These are phyloP conservation scores for Sminthurinus aureus DNA, from an alignment of 2,888 invertebrate species.

Conservation along the genomic window DNA sequence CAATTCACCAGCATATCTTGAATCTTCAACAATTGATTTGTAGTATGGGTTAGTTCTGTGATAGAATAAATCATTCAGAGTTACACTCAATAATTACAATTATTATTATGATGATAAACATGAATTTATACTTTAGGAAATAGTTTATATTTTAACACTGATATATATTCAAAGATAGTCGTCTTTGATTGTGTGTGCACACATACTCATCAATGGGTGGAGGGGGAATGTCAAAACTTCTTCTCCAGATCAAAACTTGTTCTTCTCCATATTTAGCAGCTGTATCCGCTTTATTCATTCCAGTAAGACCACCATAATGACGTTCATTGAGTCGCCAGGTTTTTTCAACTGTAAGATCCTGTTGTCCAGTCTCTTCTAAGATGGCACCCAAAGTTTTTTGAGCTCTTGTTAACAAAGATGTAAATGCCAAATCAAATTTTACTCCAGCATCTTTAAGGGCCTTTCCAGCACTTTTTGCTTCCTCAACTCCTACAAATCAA, in stretches of 20 bases:
- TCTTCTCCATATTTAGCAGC: slow-evolving; percentile 85
- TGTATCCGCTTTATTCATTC: slow-evolving; percentile 83
- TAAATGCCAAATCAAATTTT: slow-evolving; percentile 80
- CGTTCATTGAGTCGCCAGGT: slow-evolving; percentile 88
- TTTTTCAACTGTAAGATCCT: slow-evolving; percentile 73
- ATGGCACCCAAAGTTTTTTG: slow-evolving; percentile 76
- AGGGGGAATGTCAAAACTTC: slow-evolving; percentile 82
- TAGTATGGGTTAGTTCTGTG: slow-evolving; percentile 72
- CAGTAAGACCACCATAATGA: slow-evolving; percentile 86
- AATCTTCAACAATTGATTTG: slow-evolving; percentile 76
- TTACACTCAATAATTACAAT: too few relatives aligned
- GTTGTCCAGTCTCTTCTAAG: slow-evolving; percentile 72
- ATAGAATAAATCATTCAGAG: too few relatives aligned
- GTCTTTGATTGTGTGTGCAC: too few relatives aligned
- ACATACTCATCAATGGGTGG: slow-evolving; percentile 77
- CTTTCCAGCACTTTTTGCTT: slow-evolving; percentile 76
- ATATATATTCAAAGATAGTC: too few relatives aligned
- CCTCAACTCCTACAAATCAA: slow-evolving; percentile 68
- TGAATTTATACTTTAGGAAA: too few relatives aligned
- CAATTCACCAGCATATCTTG: slow-evolving; percentile 76
- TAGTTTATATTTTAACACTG: too few relatives aligned
- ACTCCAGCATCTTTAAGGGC: slow-evolving; percentile 75
- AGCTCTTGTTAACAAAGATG: slow-evolving; percentile 80
- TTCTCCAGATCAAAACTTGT: slow-evolving; percentile 85
- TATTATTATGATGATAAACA: too few relatives aligned